These are phyloP conservation scores for Lagodon rhomboides DNA, from an alignment of 2,797 vertebrate species.

Conservation along the genomic window DNA sequence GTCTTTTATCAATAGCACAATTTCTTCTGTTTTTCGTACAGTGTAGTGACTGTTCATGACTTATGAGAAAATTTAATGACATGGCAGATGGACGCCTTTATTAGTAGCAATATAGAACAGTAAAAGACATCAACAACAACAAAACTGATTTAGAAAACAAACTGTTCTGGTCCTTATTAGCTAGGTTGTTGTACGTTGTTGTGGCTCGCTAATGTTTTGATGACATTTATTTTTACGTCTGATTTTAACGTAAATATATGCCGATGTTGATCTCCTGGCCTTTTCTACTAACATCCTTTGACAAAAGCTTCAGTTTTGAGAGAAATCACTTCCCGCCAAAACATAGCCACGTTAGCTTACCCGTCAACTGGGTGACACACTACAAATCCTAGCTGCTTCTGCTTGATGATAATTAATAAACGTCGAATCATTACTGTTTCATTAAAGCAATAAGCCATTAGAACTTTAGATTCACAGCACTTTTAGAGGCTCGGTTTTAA, in stretches of 20 bases:
- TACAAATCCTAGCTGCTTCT: neutral
- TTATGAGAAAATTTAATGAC: constrained; percentile 19
- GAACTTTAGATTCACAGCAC: neutral
- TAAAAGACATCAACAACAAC: neutral
- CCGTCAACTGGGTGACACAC: neutral
- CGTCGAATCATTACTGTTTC: neutral
- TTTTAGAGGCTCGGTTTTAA: constrained; percentile 4
- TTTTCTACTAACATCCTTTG: neutral
- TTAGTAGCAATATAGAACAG: constrained; percentile 8
- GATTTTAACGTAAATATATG: neutral
- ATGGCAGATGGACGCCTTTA: constrained; percentile 38
- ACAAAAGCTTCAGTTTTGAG: constrained; percentile 6
- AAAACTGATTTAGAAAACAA: neutral
- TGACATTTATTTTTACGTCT: neutral
- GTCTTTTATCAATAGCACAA: constrained; percentile 35
- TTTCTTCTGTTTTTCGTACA: constrained; percentile 28
- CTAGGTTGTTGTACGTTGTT: neutral
- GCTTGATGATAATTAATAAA: neutral
- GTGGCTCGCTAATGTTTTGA: constrained; percentile 1
- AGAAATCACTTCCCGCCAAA: neutral
- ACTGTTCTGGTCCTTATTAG: neutral
- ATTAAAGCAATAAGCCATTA: constrained; percentile 49
- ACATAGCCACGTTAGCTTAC: neutral
- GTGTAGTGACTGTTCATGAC: constrained; percentile 47
- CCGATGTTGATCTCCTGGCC: neutral